Base-by-base conservation (phyloP, 2,797 vertebrate genomes). In the Parotocinclus haroldoi region DNA sequence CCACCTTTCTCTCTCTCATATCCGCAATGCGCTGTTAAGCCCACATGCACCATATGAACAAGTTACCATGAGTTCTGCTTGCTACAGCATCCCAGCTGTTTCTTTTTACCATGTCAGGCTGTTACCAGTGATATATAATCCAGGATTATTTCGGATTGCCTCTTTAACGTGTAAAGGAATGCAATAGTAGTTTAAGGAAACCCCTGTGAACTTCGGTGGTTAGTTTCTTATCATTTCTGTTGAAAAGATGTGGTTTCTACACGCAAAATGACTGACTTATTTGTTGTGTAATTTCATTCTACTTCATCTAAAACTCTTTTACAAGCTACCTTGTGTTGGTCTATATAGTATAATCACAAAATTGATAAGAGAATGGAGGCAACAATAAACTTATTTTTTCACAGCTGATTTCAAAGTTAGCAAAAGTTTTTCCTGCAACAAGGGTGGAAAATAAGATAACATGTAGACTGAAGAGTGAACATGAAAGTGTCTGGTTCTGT, bases 401-500 rank as follows among this genome's bases (percentile, higher is more conserved):
- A 75, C 76, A 76, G 80, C 84, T 83, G 80, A 84, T 83, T 81
- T 86, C 85, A 89, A 90, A 89, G 83, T 89, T 86, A 81, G 84
- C 85, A 87, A 83, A 84, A 87, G 78, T 82, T 82, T 63, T 63
- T 74, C 72, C 27, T 10, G 36, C 52, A 36, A 55, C 59, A 54
- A 63, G 39, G 48, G 83, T 85, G 84, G 83, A 86, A 87, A 86
- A 83, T 83, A 87, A 85, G 66, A 87, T 83, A 85, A 85, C 85
- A 85, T 84, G 84, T 88, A 83, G 88, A 87, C 87, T 86, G 85
- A 90, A 87, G 87, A 89, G 86, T 85, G 87, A 89, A 89, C 88
- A 89, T 89, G 86, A 85, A 87, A 87, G 82, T 87, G 90, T 91
- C 89, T 88, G 87, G 91, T 89, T 90, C 87, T 90, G 87, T 90